Evolutionary conservation across 2,113 vertebrate species (phyloP).

Genomic region (Micromys minutus): DNA sequence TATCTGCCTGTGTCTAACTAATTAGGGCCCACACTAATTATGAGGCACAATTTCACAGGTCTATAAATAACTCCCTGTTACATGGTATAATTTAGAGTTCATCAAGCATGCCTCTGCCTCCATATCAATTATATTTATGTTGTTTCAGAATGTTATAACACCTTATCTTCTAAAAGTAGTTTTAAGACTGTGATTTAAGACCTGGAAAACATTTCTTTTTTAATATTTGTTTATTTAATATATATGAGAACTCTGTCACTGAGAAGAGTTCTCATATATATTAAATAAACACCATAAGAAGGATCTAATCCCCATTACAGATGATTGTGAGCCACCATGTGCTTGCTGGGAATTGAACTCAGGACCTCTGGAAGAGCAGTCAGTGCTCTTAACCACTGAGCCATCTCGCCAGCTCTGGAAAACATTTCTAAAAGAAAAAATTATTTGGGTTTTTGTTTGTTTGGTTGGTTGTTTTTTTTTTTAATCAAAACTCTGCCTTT

Average conservation of each 20-base stretch:
- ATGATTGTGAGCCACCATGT: no score
- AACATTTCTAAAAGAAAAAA: background rate
- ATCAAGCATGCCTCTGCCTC: background rate
- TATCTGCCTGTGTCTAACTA: conserved; percentile 11
- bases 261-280: no score
- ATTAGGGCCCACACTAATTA: conserved; percentile 11
- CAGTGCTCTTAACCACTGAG: no score
- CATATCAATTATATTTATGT: conserved; percentile 1
- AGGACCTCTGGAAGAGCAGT: no score
- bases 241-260: no score
- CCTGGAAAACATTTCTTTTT: background rate
- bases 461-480: background rate
- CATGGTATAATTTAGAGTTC: conserved; percentile 4
- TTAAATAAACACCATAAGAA: no score
- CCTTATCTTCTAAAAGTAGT: conserved; percentile 25
- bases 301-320: no score
- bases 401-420: no score
- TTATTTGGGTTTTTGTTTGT: background rate
- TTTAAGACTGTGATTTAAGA: conserved; percentile 30
- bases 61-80: background rate
- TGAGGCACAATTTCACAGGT: background rate
- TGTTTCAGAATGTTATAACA: conserved; percentile 27
- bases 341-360: no score
- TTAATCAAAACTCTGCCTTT: background rate
- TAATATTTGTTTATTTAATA: no score